Conservation (phyloP, 1,140 invertebrate genomes). For the Drosophila biarmipes region DNA sequence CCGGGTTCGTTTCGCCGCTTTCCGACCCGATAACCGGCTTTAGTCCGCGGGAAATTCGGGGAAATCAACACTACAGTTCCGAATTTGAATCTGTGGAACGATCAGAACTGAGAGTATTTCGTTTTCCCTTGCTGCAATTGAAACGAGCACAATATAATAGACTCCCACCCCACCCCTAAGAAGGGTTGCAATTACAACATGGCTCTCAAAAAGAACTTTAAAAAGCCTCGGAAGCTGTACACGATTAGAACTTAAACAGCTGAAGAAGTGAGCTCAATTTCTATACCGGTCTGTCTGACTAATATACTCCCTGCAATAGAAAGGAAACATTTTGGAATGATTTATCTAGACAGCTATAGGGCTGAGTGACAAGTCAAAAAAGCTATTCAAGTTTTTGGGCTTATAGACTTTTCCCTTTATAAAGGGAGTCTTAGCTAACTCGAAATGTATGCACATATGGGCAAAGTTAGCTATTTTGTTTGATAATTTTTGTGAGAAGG, state of each 20-base stretch:
- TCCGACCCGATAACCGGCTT: conserved; percentile 17
- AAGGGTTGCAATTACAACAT: neutral
- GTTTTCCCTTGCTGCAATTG: neutral
- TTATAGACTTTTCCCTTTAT: too few species aligned
- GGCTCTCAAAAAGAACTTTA: neutral
- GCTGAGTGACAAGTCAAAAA: too few species aligned
- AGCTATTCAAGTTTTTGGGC: too few species aligned
- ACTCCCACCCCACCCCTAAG: neutral
- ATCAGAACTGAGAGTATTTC: neutral
- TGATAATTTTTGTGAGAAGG: too few species aligned
- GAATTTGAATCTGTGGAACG: neutral
- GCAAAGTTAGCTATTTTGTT: too few species aligned
- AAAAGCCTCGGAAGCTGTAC: neutral
- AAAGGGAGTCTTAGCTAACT: too few species aligned
- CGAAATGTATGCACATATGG: too few species aligned
- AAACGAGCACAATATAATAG: conserved; percentile 2
- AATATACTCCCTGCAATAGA: too few species aligned
- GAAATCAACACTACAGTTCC: conserved; percentile 4
- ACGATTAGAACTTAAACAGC: neutral
- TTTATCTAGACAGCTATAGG: too few species aligned
- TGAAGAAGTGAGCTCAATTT: too few species aligned
- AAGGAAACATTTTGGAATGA: too few species aligned
- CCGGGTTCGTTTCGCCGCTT: conserved; percentile 5
- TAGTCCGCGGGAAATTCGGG: neutral
- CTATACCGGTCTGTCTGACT: too few species aligned